Conservation (phyloP, 1,140 invertebrate genomes). For the Phymorhynchus buccinoides region DNA sequence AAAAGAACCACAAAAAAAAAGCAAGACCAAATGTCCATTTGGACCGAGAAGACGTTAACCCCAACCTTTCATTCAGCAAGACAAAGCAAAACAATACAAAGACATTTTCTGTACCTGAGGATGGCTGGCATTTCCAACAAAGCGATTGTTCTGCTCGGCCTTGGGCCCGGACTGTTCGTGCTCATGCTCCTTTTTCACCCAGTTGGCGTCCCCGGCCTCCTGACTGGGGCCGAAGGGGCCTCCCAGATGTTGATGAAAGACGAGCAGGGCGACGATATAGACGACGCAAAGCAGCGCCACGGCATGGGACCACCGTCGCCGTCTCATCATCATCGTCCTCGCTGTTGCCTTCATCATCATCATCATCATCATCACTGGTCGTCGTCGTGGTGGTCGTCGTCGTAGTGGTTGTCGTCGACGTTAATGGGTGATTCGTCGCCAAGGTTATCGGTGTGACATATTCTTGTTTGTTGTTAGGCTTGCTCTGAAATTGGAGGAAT, state of each 20-base stretch:
- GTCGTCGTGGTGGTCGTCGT: too few species aligned
- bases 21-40: too few species aligned
- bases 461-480: too few species aligned
- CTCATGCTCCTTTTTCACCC: not conserved
- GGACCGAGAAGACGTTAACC: too few species aligned
- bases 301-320: not conserved
- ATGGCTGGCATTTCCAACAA: not conserved
- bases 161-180: not conserved
- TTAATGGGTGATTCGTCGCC: not conserved
- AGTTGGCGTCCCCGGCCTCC: not conserved
- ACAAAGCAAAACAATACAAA: too few species aligned
- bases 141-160: not conserved
- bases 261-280: constrained; percentile 10
- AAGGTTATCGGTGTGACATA: too few species aligned
- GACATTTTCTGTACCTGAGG: too few species aligned
- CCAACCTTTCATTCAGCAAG: too few species aligned
- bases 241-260: constrained; percentile 12
- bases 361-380: too few species aligned
- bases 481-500: too few species aligned
- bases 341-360: not conserved
- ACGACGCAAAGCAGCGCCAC: constrained; percentile 24
- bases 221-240: not conserved
- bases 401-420: not conserved
- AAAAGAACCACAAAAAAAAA: too few species aligned
- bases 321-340: not conserved